Evolutionary conservation across 2,113 vertebrate genomes (phyloP), one percentile per base, ranked within the genome.

Genomic region (Dasyprocta punctata): DNA sequence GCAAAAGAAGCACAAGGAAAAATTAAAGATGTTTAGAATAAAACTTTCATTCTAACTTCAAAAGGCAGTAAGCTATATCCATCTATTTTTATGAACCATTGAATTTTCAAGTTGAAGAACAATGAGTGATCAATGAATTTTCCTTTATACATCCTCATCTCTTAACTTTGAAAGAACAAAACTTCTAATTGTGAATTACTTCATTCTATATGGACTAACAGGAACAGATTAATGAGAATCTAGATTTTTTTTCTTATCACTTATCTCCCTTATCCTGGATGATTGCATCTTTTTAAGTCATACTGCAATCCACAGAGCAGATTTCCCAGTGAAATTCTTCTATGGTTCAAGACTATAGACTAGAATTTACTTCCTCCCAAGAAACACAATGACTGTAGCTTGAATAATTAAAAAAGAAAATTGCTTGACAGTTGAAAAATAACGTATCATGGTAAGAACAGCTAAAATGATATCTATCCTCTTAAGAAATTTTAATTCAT

Each of bases 71-170:
- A 88, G 33, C 4, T 1, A 41, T 85, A 26, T 38, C 58, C 11
- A 12, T 28, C 11, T 13, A 47, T 83, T 92, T 30, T 44, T 60
- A 38, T 61, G 44, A 89, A 16, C 82, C 33, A 60, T 1, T 91
- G 41, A 4, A 91, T 81, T 86, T 95, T 3, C 12, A 93, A 92
- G 22, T 41, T 78, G 54, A 80, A 83, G 36, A 94, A 30, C 3
- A 88, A 9, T 33, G 16, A 60, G 19, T 10, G 3, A 71, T 67
- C 22, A 49, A 58, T 69, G 22, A 58, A 2, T 10, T 60, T 14
- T 2, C 7, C 0, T n/a, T 44, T 60, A 11, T 16, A 44, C 1
- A 17, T 5, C 14, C 60, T 84, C 26, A n/a, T 2, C 5, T 0
- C 6, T 86, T 91, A 81, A 61, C 65, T 71, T 33, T 19, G 6